A percentile compares a stretch with the other conserved stretches of the same genome.
Conservation (phyloP, 2,797 vertebrate species). For the Discoglossus pictus region DNA sequence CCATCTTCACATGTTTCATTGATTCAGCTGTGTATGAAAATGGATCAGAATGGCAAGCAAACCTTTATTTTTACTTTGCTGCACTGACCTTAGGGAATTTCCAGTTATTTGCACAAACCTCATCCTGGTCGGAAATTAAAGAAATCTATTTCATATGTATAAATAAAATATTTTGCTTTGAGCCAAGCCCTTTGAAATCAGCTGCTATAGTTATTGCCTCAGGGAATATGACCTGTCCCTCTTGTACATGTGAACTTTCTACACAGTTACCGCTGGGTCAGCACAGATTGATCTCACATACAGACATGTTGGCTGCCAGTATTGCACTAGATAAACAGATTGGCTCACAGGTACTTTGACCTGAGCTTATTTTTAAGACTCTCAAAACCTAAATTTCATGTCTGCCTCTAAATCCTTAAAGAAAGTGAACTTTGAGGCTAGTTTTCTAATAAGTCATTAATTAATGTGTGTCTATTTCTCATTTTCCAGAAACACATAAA, state of each 20-base stretch:
- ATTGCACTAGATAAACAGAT: slow-evolving; percentile 34
- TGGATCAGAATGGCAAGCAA: no score
- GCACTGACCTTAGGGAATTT: neutral
- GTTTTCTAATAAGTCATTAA: no score
- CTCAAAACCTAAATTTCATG: slow-evolving; percentile 3
- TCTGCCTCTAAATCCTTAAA: slow-evolving; percentile 16
- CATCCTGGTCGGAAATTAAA: neutral
- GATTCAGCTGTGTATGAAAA: no score
- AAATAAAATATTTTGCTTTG: neutral
- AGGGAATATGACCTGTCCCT: slow-evolving; percentile 19
- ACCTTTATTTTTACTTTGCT: no score
- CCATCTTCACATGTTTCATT: no score
- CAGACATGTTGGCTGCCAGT: slow-evolving; percentile 47
- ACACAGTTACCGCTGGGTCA: slow-evolving; percentile 20
- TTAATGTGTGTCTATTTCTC: no score
- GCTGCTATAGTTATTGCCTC: slow-evolving; percentile 2
- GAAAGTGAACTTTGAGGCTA: slow-evolving; percentile 2
- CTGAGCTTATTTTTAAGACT: slow-evolving; percentile 4
- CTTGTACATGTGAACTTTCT: slow-evolving; percentile 1
- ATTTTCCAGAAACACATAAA: no score
- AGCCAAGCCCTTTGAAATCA: slow-evolving; percentile 7
- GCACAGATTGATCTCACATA: slow-evolving; percentile 26
- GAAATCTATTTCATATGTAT: neutral
- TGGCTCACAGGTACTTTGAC: slow-evolving; percentile 39
- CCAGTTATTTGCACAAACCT: neutral